Percentiles rank a stretch among this genome's conserved stretches.
Evolutionary conservation across 64 coral and sea anemone species (phyloP).

Genomic region (Hydrozoanthus tunicans): DNA sequence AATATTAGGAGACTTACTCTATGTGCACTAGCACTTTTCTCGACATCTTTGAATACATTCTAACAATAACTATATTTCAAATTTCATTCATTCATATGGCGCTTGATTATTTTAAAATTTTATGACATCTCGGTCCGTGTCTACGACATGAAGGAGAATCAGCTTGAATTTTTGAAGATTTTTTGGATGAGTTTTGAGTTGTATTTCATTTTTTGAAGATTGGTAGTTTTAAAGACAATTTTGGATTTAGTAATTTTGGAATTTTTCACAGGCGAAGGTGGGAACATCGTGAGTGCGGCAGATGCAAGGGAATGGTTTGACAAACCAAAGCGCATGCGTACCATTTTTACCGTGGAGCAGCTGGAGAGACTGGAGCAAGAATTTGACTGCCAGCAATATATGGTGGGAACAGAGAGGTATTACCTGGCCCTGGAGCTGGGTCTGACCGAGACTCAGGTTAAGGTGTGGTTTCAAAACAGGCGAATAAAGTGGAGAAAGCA

Average conservation of each 20-base stretch:
- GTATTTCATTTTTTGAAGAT: too few relatives aligned
- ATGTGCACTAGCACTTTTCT: too few relatives aligned
- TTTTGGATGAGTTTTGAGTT: too few relatives aligned
- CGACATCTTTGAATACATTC: too few relatives aligned
- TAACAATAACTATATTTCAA: too few relatives aligned
- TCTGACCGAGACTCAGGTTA: constrained; percentile 36
- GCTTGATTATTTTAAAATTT: too few relatives aligned
- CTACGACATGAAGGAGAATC: too few relatives aligned
- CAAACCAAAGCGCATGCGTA: constrained; percentile 43
- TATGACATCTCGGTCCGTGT: too few relatives aligned
- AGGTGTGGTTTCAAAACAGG: constrained; percentile 40
- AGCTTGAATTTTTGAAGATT: too few relatives aligned
- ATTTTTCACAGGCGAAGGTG: constrained; percentile 1
- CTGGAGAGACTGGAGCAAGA: constrained; percentile 27
- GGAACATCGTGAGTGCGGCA: background rate
- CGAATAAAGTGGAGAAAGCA: constrained; percentile 48
- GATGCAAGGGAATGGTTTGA: constrained; percentile 48
- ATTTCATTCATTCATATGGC: too few relatives aligned
- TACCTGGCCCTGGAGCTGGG: constrained; percentile 33
- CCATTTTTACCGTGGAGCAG: constrained; percentile 30
- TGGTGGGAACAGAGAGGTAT: constrained; percentile 38
- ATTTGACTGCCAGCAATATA: constrained; percentile 22
- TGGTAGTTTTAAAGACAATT: too few relatives aligned
- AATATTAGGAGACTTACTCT: too few relatives aligned
- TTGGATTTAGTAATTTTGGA: background rate